Conservation (phyloP, 1,140 invertebrate genomes). For the Pantala flavescens region DNA sequence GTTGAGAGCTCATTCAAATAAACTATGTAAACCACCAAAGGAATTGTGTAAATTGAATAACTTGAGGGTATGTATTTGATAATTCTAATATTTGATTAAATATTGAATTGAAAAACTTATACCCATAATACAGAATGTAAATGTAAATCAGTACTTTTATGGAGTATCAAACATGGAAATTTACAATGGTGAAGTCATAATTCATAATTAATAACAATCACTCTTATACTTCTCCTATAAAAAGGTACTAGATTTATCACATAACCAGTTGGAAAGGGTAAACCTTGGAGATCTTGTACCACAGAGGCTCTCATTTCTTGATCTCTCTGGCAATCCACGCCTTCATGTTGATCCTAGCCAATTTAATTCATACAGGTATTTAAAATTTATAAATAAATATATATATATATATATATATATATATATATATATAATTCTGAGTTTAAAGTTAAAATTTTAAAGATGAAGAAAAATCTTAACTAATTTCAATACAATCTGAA, state of each 20-base stretch:
- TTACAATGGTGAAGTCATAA: too few species aligned
- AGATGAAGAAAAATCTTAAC: too few species aligned
- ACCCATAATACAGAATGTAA: too few species aligned
- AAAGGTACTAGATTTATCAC: conserved; percentile 67
- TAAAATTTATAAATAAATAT: not conserved
- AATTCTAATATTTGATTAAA: not conserved
- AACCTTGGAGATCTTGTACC: conserved; percentile 64
- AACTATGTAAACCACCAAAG: conserved; percentile 59
- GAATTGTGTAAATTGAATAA: conserved; percentile 55
- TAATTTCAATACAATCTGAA: too few species aligned
- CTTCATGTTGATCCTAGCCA: conserved; percentile 70
- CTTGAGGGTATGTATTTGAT: conserved; percentile 43
- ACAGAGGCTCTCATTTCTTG: conserved; percentile 63
- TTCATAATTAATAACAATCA: too few species aligned
- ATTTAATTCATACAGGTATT: conserved; percentile 56
- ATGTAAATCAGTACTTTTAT: too few species aligned
- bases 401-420: too few species aligned
- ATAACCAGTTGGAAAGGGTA: conserved; percentile 69
- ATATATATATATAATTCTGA: too few species aligned
- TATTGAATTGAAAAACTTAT: not conserved
- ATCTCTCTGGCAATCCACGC: conserved; percentile 70
- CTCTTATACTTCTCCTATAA: too few species aligned
- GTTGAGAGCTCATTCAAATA: conserved; percentile 70
- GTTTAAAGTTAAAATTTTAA: too few species aligned
- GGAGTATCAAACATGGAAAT: too few species aligned